phyloP scores from a whole-genome alignment of 2,888 invertebrate species.

The Drosophila trichaetosa region DNA sequence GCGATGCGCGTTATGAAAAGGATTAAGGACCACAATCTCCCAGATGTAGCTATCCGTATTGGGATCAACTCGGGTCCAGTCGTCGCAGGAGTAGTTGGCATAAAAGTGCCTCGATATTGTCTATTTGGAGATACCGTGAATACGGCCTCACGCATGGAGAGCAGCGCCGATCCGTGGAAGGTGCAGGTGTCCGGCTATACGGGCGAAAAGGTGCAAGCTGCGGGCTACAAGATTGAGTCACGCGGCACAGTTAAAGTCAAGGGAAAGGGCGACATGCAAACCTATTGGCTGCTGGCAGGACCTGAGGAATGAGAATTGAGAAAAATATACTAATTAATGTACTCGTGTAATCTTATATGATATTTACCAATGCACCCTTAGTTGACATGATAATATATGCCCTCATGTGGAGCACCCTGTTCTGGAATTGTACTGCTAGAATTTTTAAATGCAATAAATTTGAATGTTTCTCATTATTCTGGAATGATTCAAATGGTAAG shows the following conservation, averaged over 20 bases:
- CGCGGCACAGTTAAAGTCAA: slow-evolving; percentile 92
- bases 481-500: neutral
- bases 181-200: slow-evolving; percentile 92
- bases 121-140: slow-evolving; percentile 96
- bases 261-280: slow-evolving; percentile 95
- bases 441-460: slow-evolving; percentile 38
- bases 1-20: slow-evolving; percentile 90
- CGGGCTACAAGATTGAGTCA: slow-evolving; percentile 88
- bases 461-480: slow-evolving; percentile 15
- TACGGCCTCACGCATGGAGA: slow-evolving; percentile 96
- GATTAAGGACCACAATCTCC: slow-evolving; percentile 88
- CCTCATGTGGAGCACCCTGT: slow-evolving; percentile 35
- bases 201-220: slow-evolving; percentile 88
- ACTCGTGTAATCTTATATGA: neutral
- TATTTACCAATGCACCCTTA: neutral
- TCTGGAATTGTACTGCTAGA: slow-evolving; percentile 25
- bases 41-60: slow-evolving; percentile 87
- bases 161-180: slow-evolving; percentile 88
- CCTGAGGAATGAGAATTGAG: slow-evolving; percentile 65
- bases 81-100: slow-evolving; percentile 94
- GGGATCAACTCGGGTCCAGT: slow-evolving; percentile 95
- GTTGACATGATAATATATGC: neutral
- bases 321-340: slow-evolving; percentile 1
- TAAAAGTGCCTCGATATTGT: slow-evolving; percentile 94
- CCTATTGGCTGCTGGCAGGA: slow-evolving; percentile 91